These are phyloP conservation scores for Odontothrips loti DNA, from an alignment of 2,888 invertebrate genomes.

Conservation along the genomic window DNA sequence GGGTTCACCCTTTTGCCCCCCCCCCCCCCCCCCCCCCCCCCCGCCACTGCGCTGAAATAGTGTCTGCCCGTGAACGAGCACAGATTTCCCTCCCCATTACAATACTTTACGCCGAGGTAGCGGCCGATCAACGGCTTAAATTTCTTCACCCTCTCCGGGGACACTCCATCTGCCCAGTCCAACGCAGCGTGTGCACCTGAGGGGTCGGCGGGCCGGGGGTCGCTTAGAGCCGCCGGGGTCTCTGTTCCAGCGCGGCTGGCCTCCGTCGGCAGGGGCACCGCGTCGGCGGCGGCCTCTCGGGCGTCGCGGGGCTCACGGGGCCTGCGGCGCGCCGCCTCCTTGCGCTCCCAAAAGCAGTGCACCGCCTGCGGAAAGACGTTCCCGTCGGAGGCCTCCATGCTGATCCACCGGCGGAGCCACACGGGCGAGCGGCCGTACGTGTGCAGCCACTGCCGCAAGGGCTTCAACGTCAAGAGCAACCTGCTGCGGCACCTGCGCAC, in stretches of 20 bases:
- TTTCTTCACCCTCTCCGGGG: too few species aligned
- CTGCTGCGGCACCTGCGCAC: constrained; percentile 68
- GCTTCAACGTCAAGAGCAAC: constrained; percentile 75
- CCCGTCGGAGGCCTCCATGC: constrained; percentile 70
- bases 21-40: too few species aligned
- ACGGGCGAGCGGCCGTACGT: constrained; percentile 72
- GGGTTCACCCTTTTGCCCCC: too few species aligned
- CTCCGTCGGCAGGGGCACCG: constrained; percentile 27
- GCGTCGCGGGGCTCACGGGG: not conserved
- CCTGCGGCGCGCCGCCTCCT: not conserved
- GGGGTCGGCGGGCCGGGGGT: too few species aligned
- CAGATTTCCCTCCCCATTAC: too few species aligned
- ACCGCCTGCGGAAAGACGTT: constrained; percentile 67
- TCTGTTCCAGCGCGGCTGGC: constrained; percentile 31
- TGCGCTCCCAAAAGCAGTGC: constrained; percentile 53
- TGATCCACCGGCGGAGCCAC: constrained; percentile 63
- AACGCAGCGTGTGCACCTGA: too few species aligned
- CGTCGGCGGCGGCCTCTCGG: not conserved
- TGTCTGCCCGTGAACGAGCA: too few species aligned
- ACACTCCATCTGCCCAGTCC: too few species aligned
- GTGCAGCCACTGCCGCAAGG: constrained; percentile 70
- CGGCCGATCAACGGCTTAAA: too few species aligned
- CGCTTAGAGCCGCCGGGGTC: not conserved
- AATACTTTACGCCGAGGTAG: not conserved
- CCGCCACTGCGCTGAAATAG: too few species aligned